A percentile compares a stretch with the other conserved stretches of the same genome.
Conservation (phyloP, 2,113 vertebrate genomes). For the Orcinus orca region DNA sequence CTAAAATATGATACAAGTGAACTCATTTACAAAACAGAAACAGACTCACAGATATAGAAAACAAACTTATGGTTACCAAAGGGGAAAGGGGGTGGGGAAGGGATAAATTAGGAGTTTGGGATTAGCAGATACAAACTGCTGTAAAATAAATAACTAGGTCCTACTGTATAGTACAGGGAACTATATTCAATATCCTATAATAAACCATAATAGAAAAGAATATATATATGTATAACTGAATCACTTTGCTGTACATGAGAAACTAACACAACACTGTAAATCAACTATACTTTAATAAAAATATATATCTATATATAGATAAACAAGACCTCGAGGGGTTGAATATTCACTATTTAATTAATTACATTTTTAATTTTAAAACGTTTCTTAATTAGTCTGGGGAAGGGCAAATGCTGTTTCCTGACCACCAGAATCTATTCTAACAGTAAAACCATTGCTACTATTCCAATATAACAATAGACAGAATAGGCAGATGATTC, state of each 20-base stretch:
- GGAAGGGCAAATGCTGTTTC: neutral
- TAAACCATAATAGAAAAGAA: neutral
- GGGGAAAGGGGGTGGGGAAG: neutral
- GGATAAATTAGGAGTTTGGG: neutral
- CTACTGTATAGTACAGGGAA: neutral
- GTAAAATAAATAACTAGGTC: neutral
- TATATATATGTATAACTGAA: neutral
- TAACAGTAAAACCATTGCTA: neutral
- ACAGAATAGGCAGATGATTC: neutral
- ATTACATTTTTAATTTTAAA: neutral
- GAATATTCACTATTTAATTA: neutral
- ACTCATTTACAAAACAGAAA: neutral
- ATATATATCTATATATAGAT: neutral
- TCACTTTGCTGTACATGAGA: neutral
- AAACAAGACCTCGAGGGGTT: neutral
- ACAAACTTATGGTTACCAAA: neutral
- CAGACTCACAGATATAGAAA: neutral
- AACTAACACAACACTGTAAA: neutral
- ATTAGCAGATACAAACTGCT: neutral
- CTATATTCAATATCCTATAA: neutral
- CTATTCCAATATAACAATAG: neutral
- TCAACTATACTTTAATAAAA: neutral
- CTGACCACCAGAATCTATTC: neutral
- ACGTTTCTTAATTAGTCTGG: neutral
- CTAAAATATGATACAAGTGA: neutral